These are phyloP conservation scores for Aculops lycopersici DNA, from an alignment of 1,140 invertebrate species.

Conservation along the genomic window DNA sequence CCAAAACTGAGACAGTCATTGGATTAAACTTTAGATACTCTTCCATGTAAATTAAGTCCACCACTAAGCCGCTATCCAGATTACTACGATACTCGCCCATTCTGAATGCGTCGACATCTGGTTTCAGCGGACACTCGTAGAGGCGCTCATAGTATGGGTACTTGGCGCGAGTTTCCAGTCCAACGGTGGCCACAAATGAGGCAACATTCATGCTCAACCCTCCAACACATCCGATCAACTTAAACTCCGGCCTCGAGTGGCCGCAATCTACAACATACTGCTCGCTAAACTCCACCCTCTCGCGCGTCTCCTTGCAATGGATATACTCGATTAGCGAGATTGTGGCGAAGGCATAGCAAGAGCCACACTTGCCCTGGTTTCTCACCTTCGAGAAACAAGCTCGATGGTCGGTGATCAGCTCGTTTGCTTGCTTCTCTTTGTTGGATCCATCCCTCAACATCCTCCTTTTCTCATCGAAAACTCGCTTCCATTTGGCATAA, in stretches of 20 bases:
- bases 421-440: too few relatives aligned
- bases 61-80: not conserved
- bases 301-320: not conserved
- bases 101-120: not conserved
- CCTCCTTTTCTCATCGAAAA: too few relatives aligned
- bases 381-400: not conserved
- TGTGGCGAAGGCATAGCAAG: not conserved
- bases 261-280: not conserved
- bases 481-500: too few relatives aligned
- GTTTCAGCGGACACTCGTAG: not conserved
- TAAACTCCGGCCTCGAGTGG: too few relatives aligned
- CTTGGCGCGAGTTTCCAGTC: not conserved
- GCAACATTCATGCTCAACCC: not conserved
- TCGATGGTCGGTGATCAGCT: not conserved
- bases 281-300: not conserved
- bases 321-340: not conserved
- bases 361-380: not conserved
- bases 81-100: not conserved
- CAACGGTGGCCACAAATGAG: not conserved
- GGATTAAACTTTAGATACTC: not conserved
- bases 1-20: not conserved
- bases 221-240: not conserved
- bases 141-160: not conserved
- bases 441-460: too few relatives aligned
- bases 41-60: not conserved